Percentiles rank a stretch among this genome's conserved stretches.
phyloP scores from a whole-genome alignment of 1,140 invertebrate species.

The Drosophila subobscura region DNA sequence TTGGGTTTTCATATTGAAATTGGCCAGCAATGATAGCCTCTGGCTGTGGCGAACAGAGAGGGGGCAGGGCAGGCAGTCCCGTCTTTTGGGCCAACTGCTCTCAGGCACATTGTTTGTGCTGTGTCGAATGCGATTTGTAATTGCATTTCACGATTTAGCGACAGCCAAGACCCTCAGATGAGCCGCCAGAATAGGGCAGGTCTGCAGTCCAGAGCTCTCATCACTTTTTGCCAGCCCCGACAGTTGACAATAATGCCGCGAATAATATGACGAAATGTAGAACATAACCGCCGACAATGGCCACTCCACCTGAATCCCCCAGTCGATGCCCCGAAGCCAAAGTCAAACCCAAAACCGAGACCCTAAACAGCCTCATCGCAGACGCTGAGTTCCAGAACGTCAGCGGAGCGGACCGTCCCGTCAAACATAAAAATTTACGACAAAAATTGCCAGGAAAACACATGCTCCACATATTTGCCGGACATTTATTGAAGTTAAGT shows the following conservation, averaged over 20 bases:
- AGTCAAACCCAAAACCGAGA: constrained; percentile 1
- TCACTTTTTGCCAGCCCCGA: constrained; percentile 60
- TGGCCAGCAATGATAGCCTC: constrained; percentile 38
- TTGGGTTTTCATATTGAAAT: constrained; percentile 78
- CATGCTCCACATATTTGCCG: constrained; percentile 84
- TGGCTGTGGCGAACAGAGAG: constrained; percentile 8
- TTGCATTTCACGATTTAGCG: constrained; percentile 78
- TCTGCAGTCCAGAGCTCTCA: constrained; percentile 18
- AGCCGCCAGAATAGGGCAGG: constrained; percentile 30
- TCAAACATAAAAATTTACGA: constrained; percentile 83
- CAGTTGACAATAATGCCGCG: constrained; percentile 81
- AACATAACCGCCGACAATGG: constrained; percentile 76
- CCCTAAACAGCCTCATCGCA: not conserved
- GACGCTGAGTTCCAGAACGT: constrained; percentile 7
- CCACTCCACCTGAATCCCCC: constrained; percentile 17
- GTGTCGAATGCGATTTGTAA: constrained; percentile 47
- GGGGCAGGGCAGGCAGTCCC: not conserved
- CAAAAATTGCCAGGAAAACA: constrained; percentile 82
- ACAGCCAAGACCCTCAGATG: constrained; percentile 55
- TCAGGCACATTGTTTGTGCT: not conserved
- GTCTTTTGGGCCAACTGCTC: constrained; percentile 5
- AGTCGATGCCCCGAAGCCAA: constrained; percentile 13
- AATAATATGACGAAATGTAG: constrained; percentile 83
- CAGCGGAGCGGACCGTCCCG: constrained; percentile 18
- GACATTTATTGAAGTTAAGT: constrained; percentile 84